These are phyloP conservation scores for Athalia cordata DNA, from an alignment of 2,888 invertebrate genomes.

Conservation along the genomic window DNA sequence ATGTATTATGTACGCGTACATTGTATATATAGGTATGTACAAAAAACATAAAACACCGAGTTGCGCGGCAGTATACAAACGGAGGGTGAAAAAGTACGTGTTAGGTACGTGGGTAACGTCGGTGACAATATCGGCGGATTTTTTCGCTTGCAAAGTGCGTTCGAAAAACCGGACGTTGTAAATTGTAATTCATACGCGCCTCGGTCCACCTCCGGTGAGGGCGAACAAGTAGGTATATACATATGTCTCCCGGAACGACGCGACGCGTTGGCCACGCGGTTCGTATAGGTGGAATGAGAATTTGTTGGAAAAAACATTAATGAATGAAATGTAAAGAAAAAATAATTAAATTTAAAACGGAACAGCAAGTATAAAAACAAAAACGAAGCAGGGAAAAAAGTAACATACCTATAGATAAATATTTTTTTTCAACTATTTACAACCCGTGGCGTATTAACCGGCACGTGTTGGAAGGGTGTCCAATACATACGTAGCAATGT, in stretches of 20 bases:
- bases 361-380: too few relatives aligned
- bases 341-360: too few relatives aligned
- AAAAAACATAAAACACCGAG: constrained; percentile 13
- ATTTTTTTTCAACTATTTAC: neutral
- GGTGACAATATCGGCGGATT: constrained; percentile 24
- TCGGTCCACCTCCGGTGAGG: neutral
- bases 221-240: constrained; percentile 24
- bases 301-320: too few relatives aligned
- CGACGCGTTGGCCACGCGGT: too few relatives aligned
- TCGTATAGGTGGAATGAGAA: too few relatives aligned
- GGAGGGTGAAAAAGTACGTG: constrained; percentile 1
- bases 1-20: too few relatives aligned
- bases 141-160: constrained; percentile 5
- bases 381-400: too few relatives aligned
- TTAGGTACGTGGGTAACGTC: neutral
- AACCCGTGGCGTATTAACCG: neutral
- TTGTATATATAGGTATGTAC: neutral
- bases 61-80: neutral
- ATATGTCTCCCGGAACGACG: neutral
- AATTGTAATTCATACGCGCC: constrained; percentile 40
- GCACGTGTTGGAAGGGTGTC: neutral
- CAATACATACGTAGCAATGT: too few relatives aligned
- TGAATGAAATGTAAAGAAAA: too few relatives aligned
- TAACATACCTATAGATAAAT: neutral
- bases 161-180: constrained; percentile 32